Conservation (phyloP, 2,888 invertebrate genomes). For the Hypselothyrea guttata region DNA sequence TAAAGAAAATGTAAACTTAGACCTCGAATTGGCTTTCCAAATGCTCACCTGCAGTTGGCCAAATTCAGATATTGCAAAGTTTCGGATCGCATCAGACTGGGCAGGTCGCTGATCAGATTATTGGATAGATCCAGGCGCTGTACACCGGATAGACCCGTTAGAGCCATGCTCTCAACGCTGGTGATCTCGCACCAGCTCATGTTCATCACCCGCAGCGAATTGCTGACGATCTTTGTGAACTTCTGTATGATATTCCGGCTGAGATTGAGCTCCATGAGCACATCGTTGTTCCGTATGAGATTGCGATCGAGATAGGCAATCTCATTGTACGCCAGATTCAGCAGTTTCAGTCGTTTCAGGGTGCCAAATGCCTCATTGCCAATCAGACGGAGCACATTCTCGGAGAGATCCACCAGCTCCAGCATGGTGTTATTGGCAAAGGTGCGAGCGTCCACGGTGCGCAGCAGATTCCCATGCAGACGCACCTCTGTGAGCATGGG, state of each 20-base stretch:
- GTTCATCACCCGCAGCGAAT: conserved; percentile 85
- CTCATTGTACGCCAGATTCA: conserved; percentile 89
- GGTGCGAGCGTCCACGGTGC: conserved; percentile 83
- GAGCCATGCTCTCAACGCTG: conserved; percentile 83
- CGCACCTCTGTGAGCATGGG: conserved; percentile 85
- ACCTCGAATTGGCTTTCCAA: background rate
- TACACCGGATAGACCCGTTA: conserved; percentile 85
- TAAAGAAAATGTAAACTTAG: background rate
- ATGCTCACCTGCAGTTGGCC: conserved; percentile 79
- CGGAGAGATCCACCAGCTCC: conserved; percentile 86
- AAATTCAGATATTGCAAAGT: conserved; percentile 85
- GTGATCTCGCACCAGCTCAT: conserved; percentile 87
- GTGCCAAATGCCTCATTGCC: conserved; percentile 85
- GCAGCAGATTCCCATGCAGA: conserved; percentile 86
- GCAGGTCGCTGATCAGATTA: conserved; percentile 86
- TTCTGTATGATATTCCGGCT: conserved; percentile 86
- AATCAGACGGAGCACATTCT: conserved; percentile 86
- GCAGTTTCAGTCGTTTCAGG: conserved; percentile 84
- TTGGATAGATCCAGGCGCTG: conserved; percentile 86
- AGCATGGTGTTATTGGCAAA: conserved; percentile 86
- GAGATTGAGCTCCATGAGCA: conserved; percentile 85
- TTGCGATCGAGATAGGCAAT: conserved; percentile 85
- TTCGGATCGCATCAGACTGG: conserved; percentile 85
- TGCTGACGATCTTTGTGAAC: conserved; percentile 84
- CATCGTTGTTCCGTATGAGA: conserved; percentile 85